Conservation (phyloP, 1,140 invertebrate genomes). For the Chrysomallon squamiferum region DNA sequence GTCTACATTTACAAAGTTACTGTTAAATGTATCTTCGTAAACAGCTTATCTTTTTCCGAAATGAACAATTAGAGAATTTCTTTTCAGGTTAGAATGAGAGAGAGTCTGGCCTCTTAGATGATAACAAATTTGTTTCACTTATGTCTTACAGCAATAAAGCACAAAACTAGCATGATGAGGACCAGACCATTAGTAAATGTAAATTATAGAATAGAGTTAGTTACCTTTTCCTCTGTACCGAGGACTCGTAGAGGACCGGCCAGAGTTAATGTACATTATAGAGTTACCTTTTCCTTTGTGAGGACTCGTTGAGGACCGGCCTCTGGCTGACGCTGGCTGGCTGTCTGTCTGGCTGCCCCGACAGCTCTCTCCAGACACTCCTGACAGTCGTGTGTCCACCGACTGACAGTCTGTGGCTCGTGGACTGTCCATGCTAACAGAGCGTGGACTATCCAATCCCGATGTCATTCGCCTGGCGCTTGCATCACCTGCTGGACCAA, state of each 20-base stretch:
- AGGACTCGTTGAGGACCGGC: slow-evolving; percentile 7
- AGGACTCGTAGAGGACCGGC: neutral
- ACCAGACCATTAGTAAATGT: too few relatives aligned
- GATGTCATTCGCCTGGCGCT: neutral
- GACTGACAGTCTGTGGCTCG: slow-evolving; percentile 11
- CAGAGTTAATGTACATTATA: neutral
- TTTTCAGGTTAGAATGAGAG: too few relatives aligned
- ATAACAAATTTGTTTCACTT: too few relatives aligned
- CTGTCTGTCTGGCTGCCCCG: neutral
- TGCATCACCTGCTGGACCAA: neutral
- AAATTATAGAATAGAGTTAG: too few relatives aligned
- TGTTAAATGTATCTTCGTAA: too few relatives aligned
- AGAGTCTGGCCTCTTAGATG: too few relatives aligned
- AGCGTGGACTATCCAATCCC: neutral
- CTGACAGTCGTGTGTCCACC: slow-evolving; percentile 12
- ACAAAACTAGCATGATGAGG: too few relatives aligned
- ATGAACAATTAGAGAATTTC: too few relatives aligned
- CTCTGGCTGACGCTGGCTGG: neutral
- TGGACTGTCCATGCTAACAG: slow-evolving; percentile 9
- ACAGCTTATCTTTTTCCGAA: too few relatives aligned
- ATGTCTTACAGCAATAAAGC: too few relatives aligned
- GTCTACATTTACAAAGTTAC: too few relatives aligned
- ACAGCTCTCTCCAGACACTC: slow-evolving; percentile 6
- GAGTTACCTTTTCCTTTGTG: slow-evolving; percentile 6
- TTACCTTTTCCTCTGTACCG: neutral